These are phyloP conservation scores for Harmothoe impar DNA, from an alignment of 2,888 invertebrate species.

Conservation along the genomic window DNA sequence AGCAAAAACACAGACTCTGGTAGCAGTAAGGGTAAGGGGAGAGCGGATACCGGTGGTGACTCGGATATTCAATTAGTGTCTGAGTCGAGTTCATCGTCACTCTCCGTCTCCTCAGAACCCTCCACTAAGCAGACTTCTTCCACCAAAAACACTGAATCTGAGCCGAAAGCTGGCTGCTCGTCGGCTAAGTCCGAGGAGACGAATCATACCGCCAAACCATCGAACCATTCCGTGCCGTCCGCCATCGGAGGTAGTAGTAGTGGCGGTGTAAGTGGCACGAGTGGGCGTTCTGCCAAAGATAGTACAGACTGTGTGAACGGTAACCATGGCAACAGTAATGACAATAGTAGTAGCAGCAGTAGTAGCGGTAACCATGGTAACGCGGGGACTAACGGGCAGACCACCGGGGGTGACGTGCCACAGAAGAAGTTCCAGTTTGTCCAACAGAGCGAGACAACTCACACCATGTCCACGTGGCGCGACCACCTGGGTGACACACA, in stretches of 20 bases:
- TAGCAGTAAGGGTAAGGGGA: not conserved
- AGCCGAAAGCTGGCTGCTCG: not conserved
- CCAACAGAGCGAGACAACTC: not conserved
- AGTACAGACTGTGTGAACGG: slow-evolving; percentile 18
- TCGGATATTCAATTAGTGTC: not conserved
- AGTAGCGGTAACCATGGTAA: not conserved
- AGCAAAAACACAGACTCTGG: not conserved
- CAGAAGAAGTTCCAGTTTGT: slow-evolving; percentile 54
- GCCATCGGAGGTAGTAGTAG: not conserved
- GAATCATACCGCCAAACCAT: not conserved
- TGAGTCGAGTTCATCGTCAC: not conserved
- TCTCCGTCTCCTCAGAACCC: not conserved
- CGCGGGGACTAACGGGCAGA: too few species aligned
- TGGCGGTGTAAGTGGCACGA: not conserved
- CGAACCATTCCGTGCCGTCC: not conserved
- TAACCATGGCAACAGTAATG: not conserved
- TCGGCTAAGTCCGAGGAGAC: not conserved
- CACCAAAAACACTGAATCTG: not conserved
- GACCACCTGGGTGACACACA: slow-evolving; percentile 41
- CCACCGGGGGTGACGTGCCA: not conserved
- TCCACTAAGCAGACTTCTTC: not conserved
- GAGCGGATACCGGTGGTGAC: not conserved
- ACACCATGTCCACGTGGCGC: not conserved
- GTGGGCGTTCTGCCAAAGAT: not conserved
- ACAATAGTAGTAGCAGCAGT: slow-evolving; percentile 7